These are phyloP conservation scores for Aptenodytes forsteri DNA, from an alignment of 2,113 vertebrate genomes.

Conservation along the genomic window DNA sequence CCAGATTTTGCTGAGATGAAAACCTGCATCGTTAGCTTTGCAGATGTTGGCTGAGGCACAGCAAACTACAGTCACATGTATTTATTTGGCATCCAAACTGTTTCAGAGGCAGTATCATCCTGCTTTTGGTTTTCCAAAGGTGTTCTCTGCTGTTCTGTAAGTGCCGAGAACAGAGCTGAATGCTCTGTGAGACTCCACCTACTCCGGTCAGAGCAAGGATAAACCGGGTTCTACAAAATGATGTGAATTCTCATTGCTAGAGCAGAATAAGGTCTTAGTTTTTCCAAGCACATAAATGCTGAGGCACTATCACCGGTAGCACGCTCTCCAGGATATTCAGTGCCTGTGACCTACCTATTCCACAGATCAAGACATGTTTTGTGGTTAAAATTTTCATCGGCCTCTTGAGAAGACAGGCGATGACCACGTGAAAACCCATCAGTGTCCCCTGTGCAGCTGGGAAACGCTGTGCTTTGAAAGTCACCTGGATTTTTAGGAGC, in stretches of 20 bases:
- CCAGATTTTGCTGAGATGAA: neutral
- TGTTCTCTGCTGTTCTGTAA: neutral
- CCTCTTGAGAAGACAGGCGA: neutral
- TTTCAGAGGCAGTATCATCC: neutral
- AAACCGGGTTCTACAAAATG: neutral
- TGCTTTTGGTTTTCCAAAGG: neutral
- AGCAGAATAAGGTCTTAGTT: neutral
- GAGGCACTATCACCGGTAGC: neutral
- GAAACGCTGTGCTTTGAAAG: neutral
- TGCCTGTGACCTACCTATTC: neutral
- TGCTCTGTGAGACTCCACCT: neutral
- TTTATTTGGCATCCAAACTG: neutral
- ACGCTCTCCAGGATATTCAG: neutral
- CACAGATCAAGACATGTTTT: neutral
- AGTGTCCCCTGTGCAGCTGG: accelerated
- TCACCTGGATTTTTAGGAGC: neutral
- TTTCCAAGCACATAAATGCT: neutral
- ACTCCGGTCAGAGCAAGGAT: neutral
- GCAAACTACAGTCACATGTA: neutral
- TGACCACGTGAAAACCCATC: neutral
- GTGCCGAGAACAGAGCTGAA: neutral
- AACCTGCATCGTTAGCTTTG: neutral
- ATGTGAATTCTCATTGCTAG: neutral
- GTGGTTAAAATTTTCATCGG: neutral
- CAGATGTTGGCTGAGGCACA: neutral